Evolutionary conservation across 2,113 vertebrate genomes (phyloP), one percentile per base, ranked within the genome.

Genomic region (Myrmecobius fasciatus): DNA sequence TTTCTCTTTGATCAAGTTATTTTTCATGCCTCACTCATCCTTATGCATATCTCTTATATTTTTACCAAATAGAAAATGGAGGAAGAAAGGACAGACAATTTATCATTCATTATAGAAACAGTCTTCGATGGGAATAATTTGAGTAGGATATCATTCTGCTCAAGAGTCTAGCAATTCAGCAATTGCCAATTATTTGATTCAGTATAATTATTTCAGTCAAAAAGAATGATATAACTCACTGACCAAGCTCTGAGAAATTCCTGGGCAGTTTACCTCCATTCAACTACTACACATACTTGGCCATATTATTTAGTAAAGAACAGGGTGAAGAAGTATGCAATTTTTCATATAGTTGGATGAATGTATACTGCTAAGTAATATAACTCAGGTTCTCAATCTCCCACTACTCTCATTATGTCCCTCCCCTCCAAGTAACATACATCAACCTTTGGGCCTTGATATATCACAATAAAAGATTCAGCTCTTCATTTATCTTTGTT

Each of bases 151-250:
- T 4, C 14, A 47, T 67, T 94, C 43, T 75, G 43, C 46, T 94
- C 91, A 94, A 92, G 11, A 90, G 90, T 28, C 20, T 0, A 25
- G 54, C 8, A 92, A 89, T 91, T 91, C 0, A 56, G 94, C 95
- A 91, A 89, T 48, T 92, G 52, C 24, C 43, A 28, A 0, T 75
- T 43, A 36, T 43, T 83, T 83, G n/a, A 43, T 91, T 96, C n/a
- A 56, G 28, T 90, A 46, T 93, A 46, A 31, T 88, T 91, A 54
- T 92, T 51, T 47, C 94, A 94, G 89, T 75, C 93, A 52, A 28
- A 93, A 96, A 91, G 89, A 89, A 89, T 49, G 6, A 90, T 94
- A 92, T 6, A 94, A 56, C 56, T 91, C 48, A 54, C 93, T 91
- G 25, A 22, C 96, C 91, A 89, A 11, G 20, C 14, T 89, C 88